These are phyloP conservation scores for Benthochromis sp. DNA, from an alignment of 2,113 vertebrate species.

Conservation along the genomic window DNA sequence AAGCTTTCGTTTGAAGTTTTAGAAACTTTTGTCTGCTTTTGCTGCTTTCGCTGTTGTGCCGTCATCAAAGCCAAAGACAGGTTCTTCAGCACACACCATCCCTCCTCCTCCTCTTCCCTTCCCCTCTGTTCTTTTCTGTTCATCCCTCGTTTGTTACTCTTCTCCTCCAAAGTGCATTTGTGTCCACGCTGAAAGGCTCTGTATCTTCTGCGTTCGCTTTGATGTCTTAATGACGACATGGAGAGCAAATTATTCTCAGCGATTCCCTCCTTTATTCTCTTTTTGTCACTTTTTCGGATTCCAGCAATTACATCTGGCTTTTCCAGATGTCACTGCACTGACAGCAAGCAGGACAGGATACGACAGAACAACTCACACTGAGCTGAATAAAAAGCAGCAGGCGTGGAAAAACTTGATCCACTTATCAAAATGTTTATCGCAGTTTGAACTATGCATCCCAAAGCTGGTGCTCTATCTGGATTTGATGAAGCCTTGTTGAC, in stretches of 20 bases:
- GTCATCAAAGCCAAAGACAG: slow-evolving; percentile 56
- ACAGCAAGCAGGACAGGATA: not conserved
- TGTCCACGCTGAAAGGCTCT: slow-evolving; percentile 42
- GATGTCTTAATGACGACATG: slow-evolving; percentile 55
- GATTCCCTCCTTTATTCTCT: not conserved
- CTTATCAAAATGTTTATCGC: slow-evolving; percentile 23
- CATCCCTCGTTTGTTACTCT: slow-evolving; percentile 22
- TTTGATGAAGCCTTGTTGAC: not conserved
- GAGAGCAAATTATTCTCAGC: slow-evolving; percentile 39
- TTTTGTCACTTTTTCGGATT: slow-evolving; percentile 15
- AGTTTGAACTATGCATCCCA: not conserved
- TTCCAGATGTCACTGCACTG: not conserved
- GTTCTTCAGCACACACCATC: slow-evolving; percentile 42
- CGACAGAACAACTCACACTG: not conserved
- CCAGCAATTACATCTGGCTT: slow-evolving; percentile 41
- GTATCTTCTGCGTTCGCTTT: slow-evolving; percentile 45
- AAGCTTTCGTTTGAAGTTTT: slow-evolving; percentile 69
- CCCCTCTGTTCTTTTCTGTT: slow-evolving; percentile 17
- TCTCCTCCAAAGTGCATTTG: slow-evolving; percentile 30
- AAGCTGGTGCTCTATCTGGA: not conserved
- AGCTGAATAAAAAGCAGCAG: not conserved
- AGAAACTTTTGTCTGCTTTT: slow-evolving; percentile 65
- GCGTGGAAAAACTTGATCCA: slow-evolving; percentile 13
- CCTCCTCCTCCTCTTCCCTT: slow-evolving; percentile 3
- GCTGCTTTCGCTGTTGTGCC: slow-evolving; percentile 29